Evolutionary conservation across 2,888 invertebrate species (phyloP), one percentile per base, ranked within the genome.

Genomic region (Steinernema scapterisci): DNA sequence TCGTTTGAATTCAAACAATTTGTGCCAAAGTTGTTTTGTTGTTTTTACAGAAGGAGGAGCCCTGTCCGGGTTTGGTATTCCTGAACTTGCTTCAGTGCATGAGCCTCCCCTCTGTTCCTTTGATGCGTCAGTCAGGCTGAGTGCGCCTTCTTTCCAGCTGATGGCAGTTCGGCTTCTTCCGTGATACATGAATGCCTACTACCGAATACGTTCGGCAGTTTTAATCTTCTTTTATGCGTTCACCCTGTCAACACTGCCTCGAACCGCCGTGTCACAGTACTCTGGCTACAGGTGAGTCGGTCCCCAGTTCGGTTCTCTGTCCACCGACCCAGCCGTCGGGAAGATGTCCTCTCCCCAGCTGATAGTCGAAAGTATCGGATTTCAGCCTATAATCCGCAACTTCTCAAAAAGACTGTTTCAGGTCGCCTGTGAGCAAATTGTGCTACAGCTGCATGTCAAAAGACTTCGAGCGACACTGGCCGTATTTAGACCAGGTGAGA

Each of bases 371-470:
- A n/a, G n/a, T n/a, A 48, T 48, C 19, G 48, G 19, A 48, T 48
- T 48, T 48, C 48, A 5, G 5, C 48, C 9, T 44, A 44, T 16
- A 44, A 11, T 7, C 16, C 19, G 19, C 48, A 48, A 48, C 16
- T 3, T 19, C 13, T 48, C 48, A 48, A n/a, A 19, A 3, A 5
- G 48, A 48, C 5, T 19, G 27, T 9, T 63, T 31, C 38, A 63
- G 63, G 25, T 63, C 63, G 9, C 63, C 63, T 1, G 13, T 27
- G 9, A 63, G 31, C 63, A 63, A 63, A 19, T 31, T 63, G 11
- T 86, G 86, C 77, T 86, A 85, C 78, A 83, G 83, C 56, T 86
- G 86, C 77, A 86, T 86, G 86, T 85, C 85, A 9, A 82, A 83
- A 78, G 85, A 86, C 48, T 86, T 86, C 74, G 78, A 83, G 51